Evolutionary conservation across 2,888 invertebrate genomes (phyloP), one percentile per base, ranked within the genome.

Genomic region (Steromphala cineraria): DNA sequence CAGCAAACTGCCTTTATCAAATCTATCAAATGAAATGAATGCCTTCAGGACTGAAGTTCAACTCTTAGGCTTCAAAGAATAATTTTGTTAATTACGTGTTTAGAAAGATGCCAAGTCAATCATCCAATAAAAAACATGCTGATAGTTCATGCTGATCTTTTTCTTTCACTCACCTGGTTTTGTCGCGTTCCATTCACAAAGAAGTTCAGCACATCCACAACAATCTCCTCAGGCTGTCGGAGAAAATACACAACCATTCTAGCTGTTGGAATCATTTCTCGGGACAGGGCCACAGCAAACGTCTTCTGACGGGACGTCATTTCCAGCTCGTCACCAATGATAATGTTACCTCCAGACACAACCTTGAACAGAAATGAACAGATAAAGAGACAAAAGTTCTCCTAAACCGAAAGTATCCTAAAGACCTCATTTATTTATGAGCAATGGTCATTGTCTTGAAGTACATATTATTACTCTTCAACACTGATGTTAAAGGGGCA

Each of bases 161-260:
- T 46, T 10, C 10, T 10, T 10, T 13, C 46, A 62, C 28, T 93
- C 91, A 96, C 96, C 92, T 98, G 97, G 93, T 99, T 98, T 82
- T 97, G 94, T 0, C 98, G 97, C 87, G 98, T 97, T 82, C 98
- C 98, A 94, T 98, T 98, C 36, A 99, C 98, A 0, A 98, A 98
- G 95, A 98, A 98, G n/a, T 98, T 98, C 81, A 99, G 94, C 81
- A 97, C 97, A 94, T 99, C 99, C 0, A 97, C 97, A 0, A 98
- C 95, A 75, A 98, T 96, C 89, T 96, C 96, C 0, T 97, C 98
- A 87, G 96, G 96, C 75, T 93, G 93, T 15, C 90, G 96, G 0
- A 98, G 95, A 92, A 96, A 96, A 95, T 98, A 99, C 75, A 97
- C 97, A 24, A 98, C 95, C 53, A 97, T 95, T 0, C 98, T 98